A percentile compares a stretch with the other conserved stretches of the same genome.
Evolutionary conservation across 2,797 vertebrate species (phyloP).

Genomic region (Thunnus albacares): DNA sequence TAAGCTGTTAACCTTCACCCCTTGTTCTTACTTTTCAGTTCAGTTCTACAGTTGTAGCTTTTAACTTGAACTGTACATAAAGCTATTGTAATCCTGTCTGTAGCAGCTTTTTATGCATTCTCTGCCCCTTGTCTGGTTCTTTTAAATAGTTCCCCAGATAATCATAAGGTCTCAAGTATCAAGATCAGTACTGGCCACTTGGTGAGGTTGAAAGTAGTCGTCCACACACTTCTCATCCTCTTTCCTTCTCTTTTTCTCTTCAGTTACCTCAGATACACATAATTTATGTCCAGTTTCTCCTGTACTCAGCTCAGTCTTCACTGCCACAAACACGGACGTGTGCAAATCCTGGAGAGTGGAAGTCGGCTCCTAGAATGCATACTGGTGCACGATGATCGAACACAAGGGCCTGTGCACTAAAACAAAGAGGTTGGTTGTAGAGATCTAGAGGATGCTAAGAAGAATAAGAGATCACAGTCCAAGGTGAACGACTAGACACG

Average conservation of each 20-base stretch:
- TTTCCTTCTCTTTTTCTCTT: background rate
- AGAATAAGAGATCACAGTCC: background rate
- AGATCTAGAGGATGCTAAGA: background rate
- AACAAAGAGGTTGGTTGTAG: background rate
- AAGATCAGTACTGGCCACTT: constrained; percentile 1
- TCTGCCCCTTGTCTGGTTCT: constrained; percentile 37
- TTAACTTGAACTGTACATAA: constrained; percentile 30
- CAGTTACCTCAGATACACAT: constrained; percentile 2
- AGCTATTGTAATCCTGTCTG: constrained; percentile 41
- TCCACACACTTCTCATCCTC: background rate
- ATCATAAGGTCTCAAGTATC: constrained; percentile 34
- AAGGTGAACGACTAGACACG: background rate
- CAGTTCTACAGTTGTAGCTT: constrained; percentile 10
- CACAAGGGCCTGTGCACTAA: no score
- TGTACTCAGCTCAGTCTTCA: background rate
- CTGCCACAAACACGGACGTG: background rate
- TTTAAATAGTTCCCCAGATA: constrained; percentile 53
- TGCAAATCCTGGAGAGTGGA: background rate
- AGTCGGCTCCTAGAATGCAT: background rate
- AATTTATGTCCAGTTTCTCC: constrained; percentile 18
- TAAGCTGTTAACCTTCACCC: constrained; percentile 28
- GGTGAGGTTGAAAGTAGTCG: constrained; percentile 8
- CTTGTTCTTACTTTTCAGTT: constrained; percentile 2
- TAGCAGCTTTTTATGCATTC: constrained; percentile 35
- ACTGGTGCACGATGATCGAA: no score